phyloP scores from a whole-genome alignment of 2,888 invertebrate genomes.

The Anoncus sp. region DNA sequence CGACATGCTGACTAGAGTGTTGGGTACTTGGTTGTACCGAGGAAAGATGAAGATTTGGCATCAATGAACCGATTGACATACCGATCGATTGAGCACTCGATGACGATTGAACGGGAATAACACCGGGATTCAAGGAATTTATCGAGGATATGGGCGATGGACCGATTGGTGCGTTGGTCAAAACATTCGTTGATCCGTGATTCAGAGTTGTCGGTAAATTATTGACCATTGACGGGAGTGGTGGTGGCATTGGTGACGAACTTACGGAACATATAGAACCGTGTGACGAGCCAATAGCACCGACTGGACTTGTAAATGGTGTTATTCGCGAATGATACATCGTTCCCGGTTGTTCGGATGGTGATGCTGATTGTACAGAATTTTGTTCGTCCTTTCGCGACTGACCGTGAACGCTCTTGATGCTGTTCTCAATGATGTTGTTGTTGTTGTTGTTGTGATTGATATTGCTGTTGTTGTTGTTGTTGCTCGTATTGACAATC shows the following conservation, averaged over 20 bases:
- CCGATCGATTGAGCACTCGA: constrained; percentile 63
- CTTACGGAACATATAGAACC: constrained; percentile 76
- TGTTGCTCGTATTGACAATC: constrained; percentile 69
- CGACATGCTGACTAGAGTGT: constrained; percentile 81
- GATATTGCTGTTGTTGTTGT: constrained; percentile 60
- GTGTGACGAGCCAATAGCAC: constrained; percentile 74
- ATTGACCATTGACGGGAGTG: constrained; percentile 71
- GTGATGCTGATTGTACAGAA: constrained; percentile 34
- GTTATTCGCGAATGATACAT: constrained; percentile 75
- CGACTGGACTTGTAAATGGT: constrained; percentile 72
- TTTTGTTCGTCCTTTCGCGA: constrained; percentile 76
- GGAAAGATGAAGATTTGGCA: constrained; percentile 77
- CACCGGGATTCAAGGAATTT: constrained; percentile 70
- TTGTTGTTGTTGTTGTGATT: constrained; percentile 46
- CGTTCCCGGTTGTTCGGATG: constrained; percentile 44
- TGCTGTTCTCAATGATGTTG: constrained; percentile 55
- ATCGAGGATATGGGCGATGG: constrained; percentile 75
- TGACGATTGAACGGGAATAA: constrained; percentile 70
- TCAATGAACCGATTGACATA: constrained; percentile 68
- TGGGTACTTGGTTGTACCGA: constrained; percentile 75
- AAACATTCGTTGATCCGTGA: constrained; percentile 71
- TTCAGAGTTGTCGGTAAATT: constrained; percentile 71
- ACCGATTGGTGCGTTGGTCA: constrained; percentile 73
- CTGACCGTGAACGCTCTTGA: constrained; percentile 71
- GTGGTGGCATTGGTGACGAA: constrained; percentile 74